Evolutionary conservation across 2,113 vertebrate genomes (phyloP), one percentile per base, ranked within the genome.

Genomic region (Bettongia penicillata): DNA sequence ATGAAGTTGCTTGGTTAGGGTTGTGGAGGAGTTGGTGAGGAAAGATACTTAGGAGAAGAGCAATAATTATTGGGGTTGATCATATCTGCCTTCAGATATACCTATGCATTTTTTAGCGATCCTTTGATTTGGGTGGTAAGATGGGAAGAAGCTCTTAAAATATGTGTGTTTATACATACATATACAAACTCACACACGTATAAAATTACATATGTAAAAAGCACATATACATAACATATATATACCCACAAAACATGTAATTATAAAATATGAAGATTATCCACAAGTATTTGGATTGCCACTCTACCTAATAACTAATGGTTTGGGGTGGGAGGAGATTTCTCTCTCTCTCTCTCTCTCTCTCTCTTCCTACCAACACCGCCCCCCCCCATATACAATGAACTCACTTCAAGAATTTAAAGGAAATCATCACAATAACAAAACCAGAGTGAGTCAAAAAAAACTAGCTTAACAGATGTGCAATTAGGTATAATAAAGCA

Each of bases 341-440:
- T 52, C 16, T 52, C 23, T 50, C 48, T 48, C 48, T 52, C 23
- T 50, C 48, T 48, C 48, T 52, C 23, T 50, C 90, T 1, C 0
- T 48, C 47, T 90, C 55, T 57, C 89, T 68, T 28, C 31, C 53
- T 55, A 26, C 1, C 7, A 9, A 2, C 48, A 48, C 2, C 48
- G 2, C 3, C 48, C 48, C 48, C 48, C 48, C 3, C 1, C 16
- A 19, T 1, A 77, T 19, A 77, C 14, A n/a, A 19, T 8, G 12
- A 68, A 68, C 12, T 55, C 53, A 31, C 48, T 95, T 77, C 68
- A 91, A 89, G 55, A 96, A 89, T 93, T 96, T 55, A n/a, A 96
- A 51, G 52, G 26, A 95, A 97, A 95, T 92, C 93, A 91, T 14
- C 24, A 89, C 5, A 94, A 68, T 48, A 93, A 96, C 55, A 91